Conservation (phyloP, 2,797 vertebrate genomes). For the Hippoglossus hippoglossus region DNA sequence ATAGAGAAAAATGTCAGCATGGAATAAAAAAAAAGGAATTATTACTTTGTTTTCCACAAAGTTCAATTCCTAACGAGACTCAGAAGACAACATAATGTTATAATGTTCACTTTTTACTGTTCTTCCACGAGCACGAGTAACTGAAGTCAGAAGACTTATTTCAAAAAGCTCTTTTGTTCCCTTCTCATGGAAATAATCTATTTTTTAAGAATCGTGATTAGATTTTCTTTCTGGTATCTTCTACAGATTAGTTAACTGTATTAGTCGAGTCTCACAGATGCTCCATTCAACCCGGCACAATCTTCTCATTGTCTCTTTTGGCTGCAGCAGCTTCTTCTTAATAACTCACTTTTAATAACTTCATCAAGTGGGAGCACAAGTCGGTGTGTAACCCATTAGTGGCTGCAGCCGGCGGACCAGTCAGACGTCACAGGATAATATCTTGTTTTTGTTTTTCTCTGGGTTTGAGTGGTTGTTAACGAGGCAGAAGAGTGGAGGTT, state of each 20-base stretch:
- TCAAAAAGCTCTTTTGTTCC: not conserved
- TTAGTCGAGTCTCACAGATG: slow-evolving; percentile 26
- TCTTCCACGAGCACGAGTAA: not conserved
- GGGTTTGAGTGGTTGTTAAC: no score
- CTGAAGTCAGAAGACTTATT: not conserved
- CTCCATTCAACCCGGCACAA: slow-evolving; percentile 27
- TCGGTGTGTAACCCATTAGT: no score
- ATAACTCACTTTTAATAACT: no score
- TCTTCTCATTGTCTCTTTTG: slow-evolving; percentile 2
- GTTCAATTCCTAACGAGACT: not conserved
- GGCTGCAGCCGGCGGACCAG: no score
- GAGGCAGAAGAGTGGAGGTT: no score
- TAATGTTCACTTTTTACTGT: not conserved
- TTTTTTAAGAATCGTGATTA: not conserved
- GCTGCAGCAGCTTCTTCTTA: no score
- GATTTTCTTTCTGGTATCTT: slow-evolving; percentile 26
- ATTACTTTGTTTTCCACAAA: not conserved
- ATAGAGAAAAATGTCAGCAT: not conserved
- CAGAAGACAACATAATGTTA: not conserved
- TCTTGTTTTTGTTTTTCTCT: no score
- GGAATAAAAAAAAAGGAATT: not conserved
- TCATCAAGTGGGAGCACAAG: no score
- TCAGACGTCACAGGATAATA: no score
- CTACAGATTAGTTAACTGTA: slow-evolving; percentile 33
- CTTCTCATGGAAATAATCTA: no score